A percentile compares a stretch with the other conserved stretches of the same genome.
These are phyloP conservation scores for Malthinus seriepunctatus DNA, from an alignment of 2,888 invertebrate species.

Conservation along the genomic window DNA sequence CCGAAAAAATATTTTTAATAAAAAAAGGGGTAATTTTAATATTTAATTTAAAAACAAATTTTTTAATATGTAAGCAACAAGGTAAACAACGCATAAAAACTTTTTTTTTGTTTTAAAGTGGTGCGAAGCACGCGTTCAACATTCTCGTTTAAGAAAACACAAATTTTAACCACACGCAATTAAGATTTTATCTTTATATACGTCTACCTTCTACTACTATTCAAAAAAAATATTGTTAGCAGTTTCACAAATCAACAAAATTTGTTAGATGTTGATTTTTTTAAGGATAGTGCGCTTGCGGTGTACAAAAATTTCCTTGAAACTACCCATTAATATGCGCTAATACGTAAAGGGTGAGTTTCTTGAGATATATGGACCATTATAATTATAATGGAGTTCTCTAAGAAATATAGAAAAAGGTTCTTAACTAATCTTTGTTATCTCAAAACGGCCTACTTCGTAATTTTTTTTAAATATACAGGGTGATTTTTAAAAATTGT, in stretches of 20 bases:
- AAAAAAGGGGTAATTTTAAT: not conserved
- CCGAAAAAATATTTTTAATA: not conserved
- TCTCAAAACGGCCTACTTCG: too few relatives aligned
- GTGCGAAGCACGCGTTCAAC: conserved; percentile 12
- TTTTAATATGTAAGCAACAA: conserved; percentile 5
- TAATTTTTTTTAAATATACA: too few relatives aligned
- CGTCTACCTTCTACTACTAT: conserved; percentile 6
- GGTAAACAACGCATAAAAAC: conserved; percentile 3
- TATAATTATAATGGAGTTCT: too few relatives aligned
- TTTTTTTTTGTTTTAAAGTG: not conserved
- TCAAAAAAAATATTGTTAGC: not conserved
- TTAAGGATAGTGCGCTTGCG: not conserved
- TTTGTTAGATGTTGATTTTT: conserved; percentile 15
- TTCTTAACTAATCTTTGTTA: too few relatives aligned
- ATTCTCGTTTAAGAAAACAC: conserved; percentile 10
- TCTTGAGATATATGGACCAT: too few relatives aligned
- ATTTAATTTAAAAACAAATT: not conserved
- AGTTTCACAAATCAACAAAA: conserved; percentile 4
- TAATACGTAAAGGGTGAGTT: too few relatives aligned
- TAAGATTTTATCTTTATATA: conserved; percentile 19
- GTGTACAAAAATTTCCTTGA: too few relatives aligned
- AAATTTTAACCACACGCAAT: conserved; percentile 14
- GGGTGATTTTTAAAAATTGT: too few relatives aligned
- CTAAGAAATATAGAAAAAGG: too few relatives aligned
- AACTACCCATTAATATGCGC: too few relatives aligned